phyloP scores from a whole-genome alignment of 2,888 invertebrate genomes.

The Apamea crenata region DNA sequence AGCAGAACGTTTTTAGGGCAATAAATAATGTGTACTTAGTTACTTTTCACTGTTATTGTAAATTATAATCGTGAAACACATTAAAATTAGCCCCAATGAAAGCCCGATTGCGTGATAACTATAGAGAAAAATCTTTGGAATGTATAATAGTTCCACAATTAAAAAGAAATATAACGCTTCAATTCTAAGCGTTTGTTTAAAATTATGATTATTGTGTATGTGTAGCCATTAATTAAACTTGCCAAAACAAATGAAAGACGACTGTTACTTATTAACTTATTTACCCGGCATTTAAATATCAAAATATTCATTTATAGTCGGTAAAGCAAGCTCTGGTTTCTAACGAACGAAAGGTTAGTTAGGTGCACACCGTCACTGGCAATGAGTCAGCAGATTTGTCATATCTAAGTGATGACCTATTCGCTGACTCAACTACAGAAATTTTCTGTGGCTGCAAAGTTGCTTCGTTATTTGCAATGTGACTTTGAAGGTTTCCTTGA shows the following conservation, averaged over 20 bases:
- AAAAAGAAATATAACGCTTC: slow-evolving; percentile 38
- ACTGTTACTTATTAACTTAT: background rate
- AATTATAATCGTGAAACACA: slow-evolving; percentile 6
- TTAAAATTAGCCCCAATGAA: slow-evolving; percentile 30
- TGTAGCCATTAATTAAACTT: slow-evolving; percentile 10
- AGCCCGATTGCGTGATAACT: slow-evolving; percentile 47
- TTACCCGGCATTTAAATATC: background rate
- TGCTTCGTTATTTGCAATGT: background rate
- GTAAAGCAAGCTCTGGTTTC: background rate
- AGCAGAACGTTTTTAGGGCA: background rate
- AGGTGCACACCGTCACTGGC: background rate
- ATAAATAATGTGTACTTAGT: slow-evolving; percentile 1
- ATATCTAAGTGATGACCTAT: slow-evolving; percentile 12
- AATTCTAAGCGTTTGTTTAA: slow-evolving; percentile 9
- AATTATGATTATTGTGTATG: slow-evolving; percentile 19
- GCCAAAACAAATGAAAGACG: slow-evolving; percentile 9
- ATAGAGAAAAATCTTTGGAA: slow-evolving; percentile 38
- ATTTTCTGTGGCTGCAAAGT: background rate
- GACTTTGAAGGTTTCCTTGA: background rate
- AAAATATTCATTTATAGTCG: background rate
- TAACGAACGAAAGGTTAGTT: background rate
- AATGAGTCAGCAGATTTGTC: background rate
- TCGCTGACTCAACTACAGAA: slow-evolving; percentile 3
- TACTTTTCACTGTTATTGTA: slow-evolving; percentile 1
- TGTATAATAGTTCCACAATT: slow-evolving; percentile 33